These are phyloP conservation scores for Empidonax traillii DNA, from an alignment of 2,113 vertebrate genomes.

Conservation along the genomic window DNA sequence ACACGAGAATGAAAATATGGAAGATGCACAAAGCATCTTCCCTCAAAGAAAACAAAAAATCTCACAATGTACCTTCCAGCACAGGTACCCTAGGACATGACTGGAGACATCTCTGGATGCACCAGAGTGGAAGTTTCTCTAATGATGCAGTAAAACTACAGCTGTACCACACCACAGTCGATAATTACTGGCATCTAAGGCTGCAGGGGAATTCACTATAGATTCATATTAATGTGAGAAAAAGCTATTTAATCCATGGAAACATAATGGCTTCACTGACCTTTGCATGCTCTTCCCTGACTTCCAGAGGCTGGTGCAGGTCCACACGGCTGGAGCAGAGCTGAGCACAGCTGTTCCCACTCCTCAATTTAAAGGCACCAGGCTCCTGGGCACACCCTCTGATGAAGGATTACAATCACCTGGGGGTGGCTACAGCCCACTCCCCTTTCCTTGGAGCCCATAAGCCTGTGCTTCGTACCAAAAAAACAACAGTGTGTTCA, in stretches of 20 bases:
- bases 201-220: neutral
- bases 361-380: neutral
- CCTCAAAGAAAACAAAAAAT: neutral
- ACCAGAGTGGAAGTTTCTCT: neutral
- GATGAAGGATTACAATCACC: neutral
- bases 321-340: rapidly evolving
- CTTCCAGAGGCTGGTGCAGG: neutral
- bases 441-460: neutral
- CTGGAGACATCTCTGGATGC: neutral
- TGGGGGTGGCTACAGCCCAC: neutral
- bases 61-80: neutral
- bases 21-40: neutral
- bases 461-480: rapidly evolving
- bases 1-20: neutral
- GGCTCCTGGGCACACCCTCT: neutral
- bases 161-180: neutral
- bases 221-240: neutral
- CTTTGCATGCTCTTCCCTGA: neutral
- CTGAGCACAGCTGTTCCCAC: rapidly evolving
- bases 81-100: neutral
- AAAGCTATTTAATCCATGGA: neutral
- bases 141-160: slow-evolving; percentile 29
- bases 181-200: neutral
- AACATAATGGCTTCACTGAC: neutral
- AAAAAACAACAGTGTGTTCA: rapidly evolving